Evolutionary conservation across 1,140 invertebrate genomes (phyloP).

Genomic region (Eurosta solidaginis): DNA sequence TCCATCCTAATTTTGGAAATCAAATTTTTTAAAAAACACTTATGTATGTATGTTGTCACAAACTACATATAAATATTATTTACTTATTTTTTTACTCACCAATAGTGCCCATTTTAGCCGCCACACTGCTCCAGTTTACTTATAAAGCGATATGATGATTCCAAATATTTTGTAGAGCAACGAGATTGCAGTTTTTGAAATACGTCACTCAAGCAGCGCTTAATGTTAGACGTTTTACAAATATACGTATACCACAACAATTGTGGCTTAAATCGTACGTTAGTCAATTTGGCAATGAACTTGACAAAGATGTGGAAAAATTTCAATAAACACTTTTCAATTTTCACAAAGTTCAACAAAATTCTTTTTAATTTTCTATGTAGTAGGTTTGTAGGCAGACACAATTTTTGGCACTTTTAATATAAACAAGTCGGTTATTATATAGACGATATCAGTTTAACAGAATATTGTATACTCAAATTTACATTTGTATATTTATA

Average conservation of each 20-base stretch:
- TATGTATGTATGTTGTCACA: neutral
- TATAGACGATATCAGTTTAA: too few relatives aligned
- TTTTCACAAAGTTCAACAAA: too few relatives aligned
- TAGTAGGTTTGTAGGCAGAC: too few relatives aligned
- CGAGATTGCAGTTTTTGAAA: neutral
- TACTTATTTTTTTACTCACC: neutral
- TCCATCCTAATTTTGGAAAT: neutral
- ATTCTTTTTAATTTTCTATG: too few relatives aligned
- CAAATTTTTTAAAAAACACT: neutral
- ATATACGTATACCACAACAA: neutral
- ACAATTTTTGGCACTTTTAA: neutral
- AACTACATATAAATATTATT: neutral
- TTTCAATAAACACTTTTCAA: too few relatives aligned
- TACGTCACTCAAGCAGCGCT: neutral
- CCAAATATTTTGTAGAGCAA: neutral
- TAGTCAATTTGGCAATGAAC: constrained; percentile 22
- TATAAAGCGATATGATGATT: neutral
- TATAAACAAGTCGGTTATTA: neutral
- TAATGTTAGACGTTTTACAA: neutral
- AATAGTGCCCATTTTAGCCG: constrained; percentile 26
- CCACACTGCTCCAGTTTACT: constrained; percentile 26
- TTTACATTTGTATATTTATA: too few relatives aligned
- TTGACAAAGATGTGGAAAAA: too few relatives aligned
- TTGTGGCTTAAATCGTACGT: neutral
- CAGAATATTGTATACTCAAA: too few relatives aligned